These are phyloP conservation scores for Coelopa pilipes DNA, from an alignment of 2,888 invertebrate genomes.

Conservation along the genomic window DNA sequence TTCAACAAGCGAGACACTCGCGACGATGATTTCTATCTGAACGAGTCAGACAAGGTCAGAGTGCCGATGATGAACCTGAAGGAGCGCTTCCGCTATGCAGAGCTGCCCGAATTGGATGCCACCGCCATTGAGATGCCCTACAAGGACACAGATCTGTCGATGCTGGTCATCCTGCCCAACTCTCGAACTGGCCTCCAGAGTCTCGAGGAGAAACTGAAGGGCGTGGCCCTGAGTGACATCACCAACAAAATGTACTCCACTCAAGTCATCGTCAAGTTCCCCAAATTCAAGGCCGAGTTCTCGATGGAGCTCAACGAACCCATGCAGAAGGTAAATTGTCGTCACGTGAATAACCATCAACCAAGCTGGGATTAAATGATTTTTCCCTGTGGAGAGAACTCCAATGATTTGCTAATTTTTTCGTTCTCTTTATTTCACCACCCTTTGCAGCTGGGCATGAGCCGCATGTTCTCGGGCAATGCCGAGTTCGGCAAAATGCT, in stretches of 20 bases:
- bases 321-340: slow-evolving; percentile 70
- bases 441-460: slow-evolving; percentile 73
- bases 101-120: slow-evolving; percentile 52
- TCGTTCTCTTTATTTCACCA: not conserved
- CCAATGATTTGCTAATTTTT: not conserved
- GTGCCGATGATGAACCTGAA: slow-evolving; percentile 78
- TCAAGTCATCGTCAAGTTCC: slow-evolving; percentile 71
- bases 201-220: slow-evolving; percentile 73
- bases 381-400: too few species aligned
- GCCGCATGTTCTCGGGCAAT: slow-evolving; percentile 70
- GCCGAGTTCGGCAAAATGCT: slow-evolving; percentile 76
- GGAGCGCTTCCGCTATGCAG: slow-evolving; percentile 50
- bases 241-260: slow-evolving; percentile 68
- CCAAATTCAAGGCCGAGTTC: slow-evolving; percentile 86
- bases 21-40: slow-evolving; percentile 75
- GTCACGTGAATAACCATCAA: too few species aligned
- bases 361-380: too few species aligned
- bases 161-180: slow-evolving; percentile 81
- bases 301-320: slow-evolving; percentile 72
- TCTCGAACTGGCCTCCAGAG: slow-evolving; percentile 74
- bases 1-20: slow-evolving; percentile 73
- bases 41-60: slow-evolving; percentile 65
- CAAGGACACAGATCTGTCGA: slow-evolving; percentile 74
- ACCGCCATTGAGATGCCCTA: slow-evolving; percentile 76
- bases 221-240: slow-evolving; percentile 70